Evolutionary conservation across 2,888 invertebrate genomes (phyloP).

Genomic region (Cloeon dipterum): DNA sequence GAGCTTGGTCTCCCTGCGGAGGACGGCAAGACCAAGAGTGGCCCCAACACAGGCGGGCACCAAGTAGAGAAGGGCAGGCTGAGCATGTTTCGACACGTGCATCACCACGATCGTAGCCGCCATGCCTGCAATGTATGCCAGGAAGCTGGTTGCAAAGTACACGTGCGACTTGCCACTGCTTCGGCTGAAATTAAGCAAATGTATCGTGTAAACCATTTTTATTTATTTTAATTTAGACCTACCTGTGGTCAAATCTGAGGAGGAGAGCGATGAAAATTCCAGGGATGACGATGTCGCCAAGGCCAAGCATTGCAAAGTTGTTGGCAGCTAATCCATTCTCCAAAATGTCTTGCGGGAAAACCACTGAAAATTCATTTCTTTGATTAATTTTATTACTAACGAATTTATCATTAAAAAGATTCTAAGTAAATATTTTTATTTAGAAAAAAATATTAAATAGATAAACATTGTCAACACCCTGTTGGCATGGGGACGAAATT

Average conservation of each 20-base stretch:
- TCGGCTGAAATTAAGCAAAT: neutral
- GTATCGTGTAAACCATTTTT: neutral
- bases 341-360: conserved; percentile 94
- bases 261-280: conserved; percentile 97
- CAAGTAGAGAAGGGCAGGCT: conserved; percentile 90
- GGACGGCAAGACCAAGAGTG: conserved; percentile 64
- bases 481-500: too few relatives aligned
- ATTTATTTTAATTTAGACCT: conserved; percentile 7
- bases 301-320: conserved; percentile 96
- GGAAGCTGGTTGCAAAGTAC: conserved; percentile 77
- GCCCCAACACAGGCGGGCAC: conserved; percentile 90
- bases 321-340: conserved; percentile 73
- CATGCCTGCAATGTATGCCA: conserved; percentile 83
- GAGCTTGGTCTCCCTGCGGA: conserved; percentile 73
- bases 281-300: conserved; percentile 98
- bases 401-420: neutral
- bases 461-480: neutral
- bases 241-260: conserved; percentile 74
- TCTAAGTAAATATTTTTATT: neutral
- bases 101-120: conserved; percentile 89
- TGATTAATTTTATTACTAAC: neutral
- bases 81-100: conserved; percentile 95
- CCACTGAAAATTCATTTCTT: conserved; percentile 35
- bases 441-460: neutral
- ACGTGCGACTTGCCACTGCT: conserved; percentile 56